These are phyloP conservation scores for Pteruthius melanotis DNA, from an alignment of 2,113 vertebrate genomes.

Conservation along the genomic window DNA sequence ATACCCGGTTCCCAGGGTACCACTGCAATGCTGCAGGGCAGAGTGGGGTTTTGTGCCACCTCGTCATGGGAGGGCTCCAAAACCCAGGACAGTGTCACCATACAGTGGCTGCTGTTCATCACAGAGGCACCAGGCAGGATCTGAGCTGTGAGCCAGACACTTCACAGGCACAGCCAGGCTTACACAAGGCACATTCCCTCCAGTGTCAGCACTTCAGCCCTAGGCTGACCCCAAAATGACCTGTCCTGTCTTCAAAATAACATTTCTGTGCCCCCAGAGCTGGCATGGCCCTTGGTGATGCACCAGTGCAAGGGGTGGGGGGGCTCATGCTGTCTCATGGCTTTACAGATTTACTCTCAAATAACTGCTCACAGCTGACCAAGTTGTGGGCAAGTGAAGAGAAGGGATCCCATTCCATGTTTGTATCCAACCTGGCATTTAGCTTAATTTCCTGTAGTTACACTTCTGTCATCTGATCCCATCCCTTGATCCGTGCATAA, in stretches of 20 bases:
- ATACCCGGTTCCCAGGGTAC: background rate
- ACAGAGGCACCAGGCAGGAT: background rate
- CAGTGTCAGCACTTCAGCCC: background rate
- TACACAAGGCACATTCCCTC: fast-evolving
- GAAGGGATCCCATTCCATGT: background rate
- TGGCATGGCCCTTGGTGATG: background rate
- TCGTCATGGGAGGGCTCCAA: background rate
- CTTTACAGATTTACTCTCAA: background rate
- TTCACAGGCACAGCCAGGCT: background rate
- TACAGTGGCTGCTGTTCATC: background rate
- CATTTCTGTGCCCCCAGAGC: background rate
- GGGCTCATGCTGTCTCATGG: background rate
- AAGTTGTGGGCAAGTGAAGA: background rate
- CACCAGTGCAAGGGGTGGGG: fast-evolving
- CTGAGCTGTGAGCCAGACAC: background rate
- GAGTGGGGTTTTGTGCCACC: background rate
- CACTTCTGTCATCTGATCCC: background rate
- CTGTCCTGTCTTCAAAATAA: background rate
- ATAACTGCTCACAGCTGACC: background rate
- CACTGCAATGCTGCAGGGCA: background rate
- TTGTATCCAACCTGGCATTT: background rate
- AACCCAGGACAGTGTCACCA: background rate
- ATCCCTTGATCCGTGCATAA: background rate
- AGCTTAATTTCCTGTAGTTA: background rate
- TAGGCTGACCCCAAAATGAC: background rate